Percentiles rank a stretch among this genome's conserved stretches.
These are phyloP conservation scores for Polymixis flavicincta DNA, from an alignment of 2,888 invertebrate genomes.

Conservation along the genomic window DNA sequence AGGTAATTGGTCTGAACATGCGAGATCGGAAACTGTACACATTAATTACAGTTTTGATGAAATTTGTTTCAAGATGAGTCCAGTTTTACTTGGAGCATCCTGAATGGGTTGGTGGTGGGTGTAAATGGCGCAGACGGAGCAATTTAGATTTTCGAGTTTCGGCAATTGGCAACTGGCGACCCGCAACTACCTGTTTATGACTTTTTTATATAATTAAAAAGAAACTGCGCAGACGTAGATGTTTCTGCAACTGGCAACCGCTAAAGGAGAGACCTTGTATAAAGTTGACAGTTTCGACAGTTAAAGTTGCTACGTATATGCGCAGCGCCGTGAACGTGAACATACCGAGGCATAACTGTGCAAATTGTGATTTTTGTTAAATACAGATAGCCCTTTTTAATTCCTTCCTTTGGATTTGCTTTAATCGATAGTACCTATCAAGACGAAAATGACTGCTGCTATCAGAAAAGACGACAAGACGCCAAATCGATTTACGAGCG, in stretches of 20 bases:
- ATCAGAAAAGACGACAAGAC: background rate
- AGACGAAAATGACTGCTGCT: background rate
- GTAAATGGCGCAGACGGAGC: background rate
- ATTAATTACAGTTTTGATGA: constrained; percentile 60
- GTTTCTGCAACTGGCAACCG: background rate
- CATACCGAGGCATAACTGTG: background rate
- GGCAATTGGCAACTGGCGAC: background rate
- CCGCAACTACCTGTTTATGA: background rate
- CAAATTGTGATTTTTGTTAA: background rate
- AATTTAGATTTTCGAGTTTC: background rate
- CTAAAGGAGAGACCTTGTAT: background rate
- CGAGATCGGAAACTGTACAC: constrained; percentile 60
- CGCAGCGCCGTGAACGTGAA: background rate
- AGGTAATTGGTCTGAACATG: constrained; percentile 71
- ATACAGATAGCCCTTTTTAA: background rate
- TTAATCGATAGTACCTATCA: background rate
- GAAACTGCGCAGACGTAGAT: background rate
- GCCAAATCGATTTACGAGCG: background rate
- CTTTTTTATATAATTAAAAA: background rate
- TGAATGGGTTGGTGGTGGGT: background rate
- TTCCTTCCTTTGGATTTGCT: background rate
- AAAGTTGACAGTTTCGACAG: background rate
- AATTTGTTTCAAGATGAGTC: constrained; percentile 44
- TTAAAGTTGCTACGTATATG: background rate
- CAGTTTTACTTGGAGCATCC: constrained; percentile 8